Percentiles rank a stretch among this genome's conserved stretches.
Evolutionary conservation across 2,797 vertebrate species (phyloP).

Genomic region (Gadopsis marmoratus): DNA sequence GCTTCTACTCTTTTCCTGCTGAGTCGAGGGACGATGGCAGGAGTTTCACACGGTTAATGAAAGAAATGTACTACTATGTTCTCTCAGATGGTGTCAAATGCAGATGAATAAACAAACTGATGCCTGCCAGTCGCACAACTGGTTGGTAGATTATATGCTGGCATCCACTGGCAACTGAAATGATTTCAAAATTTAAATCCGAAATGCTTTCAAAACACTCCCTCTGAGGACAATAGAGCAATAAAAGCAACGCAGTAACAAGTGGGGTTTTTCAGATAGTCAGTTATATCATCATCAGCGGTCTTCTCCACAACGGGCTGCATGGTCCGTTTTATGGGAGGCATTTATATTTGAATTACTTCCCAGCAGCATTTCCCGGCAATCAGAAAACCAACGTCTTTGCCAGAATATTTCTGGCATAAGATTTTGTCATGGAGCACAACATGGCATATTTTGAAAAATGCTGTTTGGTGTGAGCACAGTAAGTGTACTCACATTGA

Average conservation of each 20-base stretch:
- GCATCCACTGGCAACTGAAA: slow-evolving; percentile 17
- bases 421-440: slow-evolving; percentile 54
- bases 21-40: background rate
- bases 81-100: background rate
- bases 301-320: slow-evolving; percentile 28
- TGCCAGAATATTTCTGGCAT: slow-evolving; percentile 31
- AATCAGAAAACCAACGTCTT: slow-evolving; percentile 48
- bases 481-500: slow-evolving; percentile 83
- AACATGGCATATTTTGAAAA: slow-evolving; percentile 72
- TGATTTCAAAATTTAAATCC: slow-evolving; percentile 9
- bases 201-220: slow-evolving; percentile 13
- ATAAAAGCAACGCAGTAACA: slow-evolving; percentile 21
- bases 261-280: slow-evolving; percentile 32
- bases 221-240: slow-evolving; percentile 11
- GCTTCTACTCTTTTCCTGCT: slow-evolving; percentile 2
- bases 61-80: background rate
- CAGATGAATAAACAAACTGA: slow-evolving; percentile 4
- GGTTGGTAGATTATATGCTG: slow-evolving; percentile 7
- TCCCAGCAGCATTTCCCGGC: slow-evolving; percentile 46
- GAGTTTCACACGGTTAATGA: background rate
- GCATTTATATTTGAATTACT: slow-evolving; percentile 53
- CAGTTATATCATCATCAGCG: slow-evolving; percentile 37
- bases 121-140: background rate
- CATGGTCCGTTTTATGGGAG: slow-evolving; percentile 46
- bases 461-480: slow-evolving; percentile 75